Evolutionary conservation across 2,888 invertebrate species (phyloP), one percentile per base, ranked within the genome.

Genomic region (Schrankia costaestrigalis): DNA sequence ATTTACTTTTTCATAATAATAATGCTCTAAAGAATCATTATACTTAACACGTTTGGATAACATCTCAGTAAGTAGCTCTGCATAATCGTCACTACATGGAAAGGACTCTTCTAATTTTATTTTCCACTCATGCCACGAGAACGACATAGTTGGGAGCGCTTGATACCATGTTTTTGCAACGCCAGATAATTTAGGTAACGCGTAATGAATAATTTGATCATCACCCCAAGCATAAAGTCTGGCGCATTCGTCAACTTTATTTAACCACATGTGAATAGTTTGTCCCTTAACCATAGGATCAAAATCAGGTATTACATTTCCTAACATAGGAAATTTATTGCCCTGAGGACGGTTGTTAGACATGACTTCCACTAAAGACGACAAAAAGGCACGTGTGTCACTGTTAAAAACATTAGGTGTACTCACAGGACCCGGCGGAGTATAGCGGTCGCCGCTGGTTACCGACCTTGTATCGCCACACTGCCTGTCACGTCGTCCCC

Each of bases 31-130:
- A 3, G 34, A 35, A 3, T 48, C 48, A 2, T 33, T 33, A 25
- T 27, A 45, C 21, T 34, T 35, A 1, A 26, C 43, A 3, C 31
- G 19, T 15, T 34, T 38, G 3, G 28, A 34, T 8, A 47, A 19
- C 47, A 47, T 47, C 9, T 47, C 47, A 1, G 35, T 38, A 3
- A n/a, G n/a, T n/a, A n/a, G n/a, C n/a, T n/a, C n/a, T n/a, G n/a
- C n/a, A n/a, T n/a, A n/a, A n/a, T n/a, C n/a, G n/a, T n/a, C n/a
- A n/a, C n/a, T n/a, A n/a, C n/a, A n/a, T n/a, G n/a, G n/a, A n/a
- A n/a, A n/a, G n/a, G n/a, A n/a, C n/a, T n/a, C n/a, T n/a, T n/a
- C n/a, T 13, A 38, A 12, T 26, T 38, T 38, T 6, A 8, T 11
- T 22, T 46, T 35, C 45, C 41, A 46, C 17, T 41, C 45, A 2